phyloP scores from a whole-genome alignment of 2,113 vertebrate genomes.

The Dicerorhinus sumatrensis region DNA sequence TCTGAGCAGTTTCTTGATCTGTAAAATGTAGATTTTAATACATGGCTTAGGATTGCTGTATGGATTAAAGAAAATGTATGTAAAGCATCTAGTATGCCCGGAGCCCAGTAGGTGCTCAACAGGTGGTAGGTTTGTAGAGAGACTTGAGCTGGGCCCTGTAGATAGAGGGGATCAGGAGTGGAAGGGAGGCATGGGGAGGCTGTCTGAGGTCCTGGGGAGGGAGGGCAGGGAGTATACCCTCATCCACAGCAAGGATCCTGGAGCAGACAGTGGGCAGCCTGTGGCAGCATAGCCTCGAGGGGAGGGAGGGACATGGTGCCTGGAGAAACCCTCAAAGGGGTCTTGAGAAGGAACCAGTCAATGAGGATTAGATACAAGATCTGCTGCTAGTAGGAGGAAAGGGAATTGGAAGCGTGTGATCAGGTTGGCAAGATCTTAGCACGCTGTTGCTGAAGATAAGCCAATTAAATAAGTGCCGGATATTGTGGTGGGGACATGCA shows the following conservation, averaged over 20 bases:
- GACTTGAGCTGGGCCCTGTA: neutral
- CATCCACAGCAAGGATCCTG: neutral
- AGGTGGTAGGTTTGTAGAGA: neutral
- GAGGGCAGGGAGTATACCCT: neutral
- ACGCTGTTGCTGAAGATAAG: neutral
- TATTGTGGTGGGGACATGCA: neutral
- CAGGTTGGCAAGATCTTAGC: neutral
- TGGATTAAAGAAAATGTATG: neutral
- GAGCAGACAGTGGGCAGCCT: neutral
- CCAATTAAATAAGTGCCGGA: neutral
- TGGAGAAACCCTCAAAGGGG: neutral
- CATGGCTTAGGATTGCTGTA: neutral
- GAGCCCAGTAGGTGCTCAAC: neutral
- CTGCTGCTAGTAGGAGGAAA: neutral
- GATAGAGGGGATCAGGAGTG: neutral
- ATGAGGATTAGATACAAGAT: neutral
- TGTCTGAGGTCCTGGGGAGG: neutral
- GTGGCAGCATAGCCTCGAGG: neutral
- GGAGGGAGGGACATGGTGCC: neutral
- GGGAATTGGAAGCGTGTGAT: neutral
- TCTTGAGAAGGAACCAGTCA: neutral
- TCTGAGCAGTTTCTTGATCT: neutral
- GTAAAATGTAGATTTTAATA: constrained; percentile 13
- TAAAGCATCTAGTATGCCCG: neutral
- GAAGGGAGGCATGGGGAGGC: neutral